Percentiles rank a stretch among this genome's conserved stretches.
phyloP scores from a whole-genome alignment of 2,113 vertebrate species.

The Saguinus midas region DNA sequence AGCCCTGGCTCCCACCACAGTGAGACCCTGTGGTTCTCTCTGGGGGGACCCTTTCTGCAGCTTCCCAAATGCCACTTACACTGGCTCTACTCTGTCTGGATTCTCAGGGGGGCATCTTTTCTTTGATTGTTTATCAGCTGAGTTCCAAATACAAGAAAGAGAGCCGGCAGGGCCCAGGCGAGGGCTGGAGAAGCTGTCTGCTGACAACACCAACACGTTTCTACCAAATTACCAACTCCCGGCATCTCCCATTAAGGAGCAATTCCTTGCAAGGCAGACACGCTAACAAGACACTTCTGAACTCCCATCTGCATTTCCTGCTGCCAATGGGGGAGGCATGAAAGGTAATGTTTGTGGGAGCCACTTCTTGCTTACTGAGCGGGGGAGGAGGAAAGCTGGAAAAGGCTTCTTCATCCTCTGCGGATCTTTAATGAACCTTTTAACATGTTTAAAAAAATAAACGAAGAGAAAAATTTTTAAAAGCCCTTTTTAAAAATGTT shows the following conservation, averaged over 20 bases:
- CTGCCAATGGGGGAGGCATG: constrained; percentile 26
- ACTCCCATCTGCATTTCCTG: neutral
- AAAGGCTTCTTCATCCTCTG: constrained; percentile 14
- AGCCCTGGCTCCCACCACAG: fast-evolving
- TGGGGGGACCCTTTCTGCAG: fast-evolving
- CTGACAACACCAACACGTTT: constrained; percentile 15
- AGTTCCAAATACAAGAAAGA: neutral
- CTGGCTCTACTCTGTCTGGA: fast-evolving
- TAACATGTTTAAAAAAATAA: constrained; percentile 57
- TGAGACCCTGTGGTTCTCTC: neutral
- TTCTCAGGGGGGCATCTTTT: neutral
- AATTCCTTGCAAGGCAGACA: neutral
- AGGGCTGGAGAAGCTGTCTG: neutral
- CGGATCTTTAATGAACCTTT: constrained; percentile 76
- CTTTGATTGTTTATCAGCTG: neutral
- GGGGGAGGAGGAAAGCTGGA: neutral
- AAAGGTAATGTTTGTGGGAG: fast-evolving
- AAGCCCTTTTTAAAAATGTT: constrained; percentile 75
- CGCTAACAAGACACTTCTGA: constrained; percentile 25
- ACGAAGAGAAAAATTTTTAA: constrained; percentile 55
- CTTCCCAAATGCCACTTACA: neutral
- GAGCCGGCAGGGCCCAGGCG: neutral
- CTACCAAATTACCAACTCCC: constrained; percentile 33
- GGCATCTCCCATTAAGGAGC: constrained; percentile 4
- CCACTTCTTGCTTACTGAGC: neutral